Conservation (phyloP, 2,888 invertebrate genomes). For the Stratiomys singularior region DNA sequence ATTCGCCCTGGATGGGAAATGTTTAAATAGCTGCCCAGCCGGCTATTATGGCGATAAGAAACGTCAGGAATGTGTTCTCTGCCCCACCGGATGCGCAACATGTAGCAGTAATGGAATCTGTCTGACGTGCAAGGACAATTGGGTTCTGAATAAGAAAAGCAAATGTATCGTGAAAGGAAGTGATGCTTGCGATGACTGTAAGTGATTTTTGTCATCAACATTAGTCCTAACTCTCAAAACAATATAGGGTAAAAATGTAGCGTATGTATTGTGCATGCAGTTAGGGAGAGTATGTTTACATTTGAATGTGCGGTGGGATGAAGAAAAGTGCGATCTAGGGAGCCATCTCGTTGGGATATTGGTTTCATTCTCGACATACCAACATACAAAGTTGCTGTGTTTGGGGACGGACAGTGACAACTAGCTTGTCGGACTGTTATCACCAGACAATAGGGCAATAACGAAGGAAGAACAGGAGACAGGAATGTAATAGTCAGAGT, state of each 20-base stretch:
- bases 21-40: constrained; percentile 77
- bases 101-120: constrained; percentile 79
- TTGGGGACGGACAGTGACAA: not conserved
- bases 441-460: constrained; percentile 5
- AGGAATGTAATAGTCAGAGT: not conserved
- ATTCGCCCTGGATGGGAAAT: constrained; percentile 77
- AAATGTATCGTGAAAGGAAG: constrained; percentile 78
- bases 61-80: constrained; percentile 80
- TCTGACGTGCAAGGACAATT: constrained; percentile 77
- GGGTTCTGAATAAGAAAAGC: constrained; percentile 80
- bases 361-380: not conserved
- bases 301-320: not conserved
- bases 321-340: constrained; percentile 5
- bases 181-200: constrained; percentile 75
- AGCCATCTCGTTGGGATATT: constrained; percentile 24
- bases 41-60: constrained; percentile 82
- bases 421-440: constrained; percentile 6
- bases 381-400: not conserved
- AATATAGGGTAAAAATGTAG: constrained; percentile 39
- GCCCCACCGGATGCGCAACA: constrained; percentile 80
- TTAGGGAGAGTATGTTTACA: not conserved
- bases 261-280: constrained; percentile 28
- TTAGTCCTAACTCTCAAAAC: constrained; percentile 30
- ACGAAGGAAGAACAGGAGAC: constrained; percentile 1
- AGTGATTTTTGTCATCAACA: constrained; percentile 60